phyloP scores from a whole-genome alignment of 2,888 invertebrate species.

The Erebia aethiops region DNA sequence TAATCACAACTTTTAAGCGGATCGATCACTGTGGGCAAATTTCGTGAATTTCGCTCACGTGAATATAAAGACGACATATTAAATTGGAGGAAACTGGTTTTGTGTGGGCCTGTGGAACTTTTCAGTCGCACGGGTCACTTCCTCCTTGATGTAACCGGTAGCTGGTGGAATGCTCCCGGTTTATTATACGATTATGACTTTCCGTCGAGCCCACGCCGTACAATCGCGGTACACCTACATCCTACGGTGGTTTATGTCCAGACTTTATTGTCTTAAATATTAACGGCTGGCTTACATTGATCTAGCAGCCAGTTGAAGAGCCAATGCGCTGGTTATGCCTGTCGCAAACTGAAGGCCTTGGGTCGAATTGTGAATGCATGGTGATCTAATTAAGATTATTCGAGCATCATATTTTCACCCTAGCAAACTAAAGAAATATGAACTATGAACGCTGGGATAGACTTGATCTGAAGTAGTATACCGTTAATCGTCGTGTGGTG shows the following conservation, averaged over 20 bases:
- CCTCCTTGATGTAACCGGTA: conserved; percentile 17
- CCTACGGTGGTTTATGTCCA: conserved; percentile 23
- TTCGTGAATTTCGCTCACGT: no score
- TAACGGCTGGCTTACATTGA: neutral
- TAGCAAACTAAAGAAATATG: no score
- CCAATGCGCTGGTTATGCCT: neutral
- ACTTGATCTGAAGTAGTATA: no score
- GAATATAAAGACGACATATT: no score
- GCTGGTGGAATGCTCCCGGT: conserved; percentile 23
- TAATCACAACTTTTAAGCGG: no score
- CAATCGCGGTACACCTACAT: conserved; percentile 24
- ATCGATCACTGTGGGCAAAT: no score
- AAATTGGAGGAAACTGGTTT: neutral
- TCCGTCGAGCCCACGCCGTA: conserved; percentile 30
- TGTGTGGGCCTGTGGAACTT: conserved; percentile 1
- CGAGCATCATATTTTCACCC: no score
- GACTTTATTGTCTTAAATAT: conserved; percentile 8
- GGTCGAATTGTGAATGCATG: neutral
- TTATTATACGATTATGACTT: conserved; percentile 37
- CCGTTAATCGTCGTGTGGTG: no score
- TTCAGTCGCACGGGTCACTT: conserved; percentile 17
- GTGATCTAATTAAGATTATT: no score
- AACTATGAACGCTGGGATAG: no score
- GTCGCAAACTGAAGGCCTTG: neutral
- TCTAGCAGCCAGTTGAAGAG: neutral